These are phyloP conservation scores for Danio choprae DNA, from an alignment of 2,797 vertebrate genomes.

Conservation along the genomic window DNA sequence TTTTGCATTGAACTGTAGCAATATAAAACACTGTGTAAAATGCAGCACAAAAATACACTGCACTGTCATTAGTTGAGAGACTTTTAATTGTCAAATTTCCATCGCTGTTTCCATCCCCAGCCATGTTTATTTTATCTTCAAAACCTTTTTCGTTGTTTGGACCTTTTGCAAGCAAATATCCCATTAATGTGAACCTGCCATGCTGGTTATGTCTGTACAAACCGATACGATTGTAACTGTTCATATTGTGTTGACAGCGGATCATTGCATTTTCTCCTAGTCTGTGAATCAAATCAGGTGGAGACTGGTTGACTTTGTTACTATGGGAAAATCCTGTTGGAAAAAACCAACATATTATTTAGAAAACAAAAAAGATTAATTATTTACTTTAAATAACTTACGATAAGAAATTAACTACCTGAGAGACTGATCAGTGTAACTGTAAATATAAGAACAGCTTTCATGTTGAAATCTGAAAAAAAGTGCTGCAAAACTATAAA, in stretches of 20 bases:
- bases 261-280: conserved; percentile 6
- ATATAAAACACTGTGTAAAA: conserved; percentile 60
- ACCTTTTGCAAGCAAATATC: conserved; percentile 19
- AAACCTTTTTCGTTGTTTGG: not conserved
- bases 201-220: conserved; percentile 66
- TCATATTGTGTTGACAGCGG: conserved; percentile 61
- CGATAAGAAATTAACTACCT: conserved; percentile 12
- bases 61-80: conserved; percentile 45
- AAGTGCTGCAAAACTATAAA: not conserved
- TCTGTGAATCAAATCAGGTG: not conserved
- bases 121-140: conserved; percentile 38
- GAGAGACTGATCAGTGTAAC: not conserved
- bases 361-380: not conserved
- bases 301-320: conserved; percentile 56
- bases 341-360: not conserved
- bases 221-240: conserved; percentile 53
- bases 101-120: conserved; percentile 37
- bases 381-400: not conserved
- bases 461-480: conserved; percentile 7
- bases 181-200: conserved; percentile 46
- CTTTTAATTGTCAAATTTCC: conserved; percentile 52
- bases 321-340: conserved; percentile 50
- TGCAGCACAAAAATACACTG: conserved; percentile 71
- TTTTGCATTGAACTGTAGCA: conserved; percentile 57
- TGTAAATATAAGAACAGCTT: conserved; percentile 14